Conservation (phyloP, 2,797 vertebrate genomes). For the Etheostoma nigrum region DNA sequence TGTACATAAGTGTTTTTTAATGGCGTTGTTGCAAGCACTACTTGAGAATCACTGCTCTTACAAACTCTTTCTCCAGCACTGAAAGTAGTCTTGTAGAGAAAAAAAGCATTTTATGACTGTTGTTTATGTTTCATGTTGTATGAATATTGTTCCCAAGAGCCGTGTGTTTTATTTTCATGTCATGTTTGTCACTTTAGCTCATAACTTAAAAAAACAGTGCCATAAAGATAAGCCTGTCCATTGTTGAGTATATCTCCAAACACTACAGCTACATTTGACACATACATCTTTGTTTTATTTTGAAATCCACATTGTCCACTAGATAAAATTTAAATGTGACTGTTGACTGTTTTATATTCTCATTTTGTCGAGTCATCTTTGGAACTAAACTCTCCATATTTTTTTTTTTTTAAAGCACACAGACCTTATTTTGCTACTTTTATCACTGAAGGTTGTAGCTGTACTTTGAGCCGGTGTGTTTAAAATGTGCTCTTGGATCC, state of each 20-base stretch:
- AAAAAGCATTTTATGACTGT: conserved; percentile 56
- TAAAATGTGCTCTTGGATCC: conserved; percentile 71
- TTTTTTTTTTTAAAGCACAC: conserved; percentile 52
- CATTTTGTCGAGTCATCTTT: conserved; percentile 15
- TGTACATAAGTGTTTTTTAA: conserved; percentile 48
- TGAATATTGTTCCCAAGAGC: conserved; percentile 50
- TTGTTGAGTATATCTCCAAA: conserved; percentile 24
- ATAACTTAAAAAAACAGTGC: conserved; percentile 60
- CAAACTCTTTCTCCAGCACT: conserved; percentile 67
- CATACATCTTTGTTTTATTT: background rate
- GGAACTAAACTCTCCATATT: conserved; percentile 44
- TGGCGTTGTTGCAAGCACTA: conserved; percentile 63
- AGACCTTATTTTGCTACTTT: conserved; percentile 71
- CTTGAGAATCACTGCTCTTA: conserved; percentile 73
- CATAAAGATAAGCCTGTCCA: conserved; percentile 51
- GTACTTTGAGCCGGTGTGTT: conserved; percentile 66
- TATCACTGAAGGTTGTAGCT: conserved; percentile 65
- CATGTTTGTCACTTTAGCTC: conserved; percentile 68
- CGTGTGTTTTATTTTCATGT: conserved; percentile 58
- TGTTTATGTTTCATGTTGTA: conserved; percentile 32
- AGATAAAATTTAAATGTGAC: background rate
- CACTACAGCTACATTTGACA: conserved; percentile 20
- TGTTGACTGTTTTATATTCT: conserved; percentile 14
- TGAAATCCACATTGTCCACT: conserved; percentile 33
- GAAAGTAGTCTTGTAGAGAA: conserved; percentile 59